These are phyloP conservation scores for Muscicapa comitata DNA, from an alignment of 2,797 vertebrate species.

Conservation along the genomic window DNA sequence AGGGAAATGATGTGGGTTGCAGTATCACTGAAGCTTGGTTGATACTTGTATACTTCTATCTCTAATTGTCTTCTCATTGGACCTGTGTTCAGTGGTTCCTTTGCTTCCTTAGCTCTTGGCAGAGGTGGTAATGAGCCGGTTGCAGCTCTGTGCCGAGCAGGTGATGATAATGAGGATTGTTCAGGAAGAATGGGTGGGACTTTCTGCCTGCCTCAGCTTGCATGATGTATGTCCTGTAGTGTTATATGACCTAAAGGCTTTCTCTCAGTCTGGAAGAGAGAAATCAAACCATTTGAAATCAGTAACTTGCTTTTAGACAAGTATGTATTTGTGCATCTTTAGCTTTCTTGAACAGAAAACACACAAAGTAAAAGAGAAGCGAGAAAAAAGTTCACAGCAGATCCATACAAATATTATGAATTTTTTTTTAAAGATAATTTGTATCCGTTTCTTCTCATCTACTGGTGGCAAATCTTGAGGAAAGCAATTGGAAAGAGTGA, in stretches of 20 bases:
- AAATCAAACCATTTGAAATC: constrained; percentile 16
- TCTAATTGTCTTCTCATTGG: constrained; percentile 43
- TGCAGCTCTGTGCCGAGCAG: constrained; percentile 27
- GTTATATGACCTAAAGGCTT: constrained; percentile 41
- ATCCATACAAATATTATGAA: not conserved
- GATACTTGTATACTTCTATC: constrained; percentile 62
- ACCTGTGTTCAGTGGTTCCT: constrained; percentile 24
- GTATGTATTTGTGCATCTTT: not conserved
- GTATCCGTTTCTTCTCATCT: not conserved
- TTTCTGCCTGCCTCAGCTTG: constrained; percentile 56
- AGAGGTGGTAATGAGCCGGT: constrained; percentile 28
- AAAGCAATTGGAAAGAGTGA: not conserved
- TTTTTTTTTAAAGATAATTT: not conserved
- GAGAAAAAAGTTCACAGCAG: not conserved
- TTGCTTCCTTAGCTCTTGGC: constrained; percentile 51
- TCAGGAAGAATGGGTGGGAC: constrained; percentile 55
- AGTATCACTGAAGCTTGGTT: constrained; percentile 42
- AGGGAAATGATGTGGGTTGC: constrained; percentile 57
- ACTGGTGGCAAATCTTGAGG: not conserved
- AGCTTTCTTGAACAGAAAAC: not conserved
- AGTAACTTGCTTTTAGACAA: not conserved
- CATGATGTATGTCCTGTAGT: constrained; percentile 16
- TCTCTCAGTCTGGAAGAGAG: not conserved
- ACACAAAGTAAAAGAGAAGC: not conserved
- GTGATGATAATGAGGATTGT: constrained; percentile 60